Base-by-base conservation (phyloP, 2,888 invertebrate genomes). In the Caenorhabditis sulstoni region DNA sequence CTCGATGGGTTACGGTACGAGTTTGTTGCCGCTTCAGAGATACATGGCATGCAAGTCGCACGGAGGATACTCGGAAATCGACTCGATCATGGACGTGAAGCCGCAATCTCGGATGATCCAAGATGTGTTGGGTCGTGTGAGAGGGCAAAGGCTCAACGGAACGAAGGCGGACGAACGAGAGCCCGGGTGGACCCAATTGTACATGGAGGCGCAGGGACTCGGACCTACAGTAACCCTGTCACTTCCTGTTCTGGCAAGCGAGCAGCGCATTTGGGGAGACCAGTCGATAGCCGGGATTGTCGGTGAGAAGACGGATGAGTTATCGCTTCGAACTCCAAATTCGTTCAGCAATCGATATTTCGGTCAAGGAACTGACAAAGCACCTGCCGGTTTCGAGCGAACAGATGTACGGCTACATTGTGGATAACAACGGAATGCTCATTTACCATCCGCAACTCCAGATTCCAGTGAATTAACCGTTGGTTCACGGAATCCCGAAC, bases 381-480 rank as follows among this genome's bases (percentile, higher is more conserved):
- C 37, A 50, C 49, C 68, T 85, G 9, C 84, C 84, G 9, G 50
- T 49, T 41, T 55, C 52, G 5, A 78, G 79, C 20, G 86, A 88
- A 29, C 84, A 85, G 59, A 61, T 87, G 47, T 85, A 88, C 59
- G 81, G 78, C 0, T 89, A 88, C 66, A 61, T 88, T 18, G 83
- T 89, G 9, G 90, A 90, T 71, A 87, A 88, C 80, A 90, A 90
- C 62, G 90, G 89, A 20, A 82, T 89, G 37, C 80, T 89, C 29
- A 71, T 89, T 45, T 89, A 83, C 47, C 90, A 90, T 84, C 89
- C 88, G 14, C 77, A 83, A 22, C 81, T 84, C n/a, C 65, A 71
- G 8, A 53, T 87, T 35, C 89, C 89, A 5, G 87, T 88, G 23
- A 45, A 66, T 52, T 55, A 22, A 2, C 29, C 7, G 7, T 39